phyloP scores from a whole-genome alignment of 2,797 vertebrate species.

The Poeciliopsis infans region DNA sequence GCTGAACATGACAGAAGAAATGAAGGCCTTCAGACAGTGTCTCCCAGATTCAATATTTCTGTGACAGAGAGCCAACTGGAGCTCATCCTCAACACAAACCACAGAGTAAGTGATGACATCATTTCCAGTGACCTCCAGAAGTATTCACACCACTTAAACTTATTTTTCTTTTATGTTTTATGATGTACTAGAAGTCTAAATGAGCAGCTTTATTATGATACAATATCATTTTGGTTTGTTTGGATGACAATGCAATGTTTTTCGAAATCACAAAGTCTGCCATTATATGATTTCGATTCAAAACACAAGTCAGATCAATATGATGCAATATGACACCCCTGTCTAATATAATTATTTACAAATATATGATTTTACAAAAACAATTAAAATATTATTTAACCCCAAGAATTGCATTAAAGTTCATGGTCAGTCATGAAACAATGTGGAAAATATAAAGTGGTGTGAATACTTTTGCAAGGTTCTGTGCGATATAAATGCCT shows the following conservation, averaged over 20 bases:
- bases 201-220: too few species aligned
- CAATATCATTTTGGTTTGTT: too few species aligned
- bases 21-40: constrained; percentile 9
- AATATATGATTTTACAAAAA: too few species aligned
- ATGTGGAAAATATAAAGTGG: neutral
- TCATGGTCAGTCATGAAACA: neutral
- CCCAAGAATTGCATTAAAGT: neutral
- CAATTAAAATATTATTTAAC: neutral
- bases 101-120: constrained; percentile 74
- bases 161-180: neutral
- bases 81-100: constrained; percentile 87
- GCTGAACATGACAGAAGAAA: constrained; percentile 18
- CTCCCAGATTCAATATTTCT: constrained; percentile 80
- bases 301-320: too few species aligned
- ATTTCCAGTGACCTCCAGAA: too few species aligned
- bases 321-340: too few species aligned
- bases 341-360: too few species aligned
- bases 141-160: neutral
- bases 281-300: too few species aligned
- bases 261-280: too few species aligned
- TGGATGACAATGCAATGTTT: too few species aligned
- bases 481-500: neutral
- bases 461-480: neutral
- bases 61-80: constrained; percentile 92
- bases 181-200: neutral